Conservation (phyloP, 1,140 invertebrate genomes). For the Hyles euphorbiae region DNA sequence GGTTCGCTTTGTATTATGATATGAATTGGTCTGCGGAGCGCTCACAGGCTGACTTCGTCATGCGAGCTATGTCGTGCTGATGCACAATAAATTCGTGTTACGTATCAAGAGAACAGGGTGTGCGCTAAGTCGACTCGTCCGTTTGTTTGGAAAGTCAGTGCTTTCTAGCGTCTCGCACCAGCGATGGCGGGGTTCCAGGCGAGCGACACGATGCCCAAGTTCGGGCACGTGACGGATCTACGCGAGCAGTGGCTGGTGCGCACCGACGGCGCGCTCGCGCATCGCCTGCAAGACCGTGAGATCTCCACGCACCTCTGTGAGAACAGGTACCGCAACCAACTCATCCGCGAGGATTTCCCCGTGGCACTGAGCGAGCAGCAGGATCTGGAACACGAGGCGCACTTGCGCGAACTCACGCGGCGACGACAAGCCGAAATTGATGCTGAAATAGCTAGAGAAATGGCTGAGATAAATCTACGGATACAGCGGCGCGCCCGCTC, state of each 20-base stretch:
- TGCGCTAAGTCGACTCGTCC: neutral
- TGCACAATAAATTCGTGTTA: conserved; percentile 23
- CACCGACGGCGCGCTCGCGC: conserved; percentile 92
- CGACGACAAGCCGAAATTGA: conserved; percentile 60
- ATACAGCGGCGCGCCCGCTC: conserved; percentile 40
- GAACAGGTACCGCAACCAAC: conserved; percentile 90
- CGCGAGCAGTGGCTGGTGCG: conserved; percentile 89
- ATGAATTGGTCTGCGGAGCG: conserved; percentile 14
- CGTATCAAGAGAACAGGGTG: conserved; percentile 15
- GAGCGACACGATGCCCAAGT: conserved; percentile 67
- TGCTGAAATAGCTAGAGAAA: conserved; percentile 60
- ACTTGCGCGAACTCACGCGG: conserved; percentile 43
- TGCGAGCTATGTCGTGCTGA: conserved; percentile 21
- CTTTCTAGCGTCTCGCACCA: conserved; percentile 22
- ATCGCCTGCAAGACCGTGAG: conserved; percentile 93
- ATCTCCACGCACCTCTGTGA: conserved; percentile 88
- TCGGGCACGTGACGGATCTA: conserved; percentile 62
- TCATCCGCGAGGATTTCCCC: conserved; percentile 92
- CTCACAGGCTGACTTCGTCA: conserved; percentile 10
- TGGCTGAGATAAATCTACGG: conserved; percentile 63
- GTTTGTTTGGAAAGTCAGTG: conserved; percentile 25
- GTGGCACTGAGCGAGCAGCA: conserved; percentile 88
- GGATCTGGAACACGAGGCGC: conserved; percentile 57
- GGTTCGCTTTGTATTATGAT: conserved; percentile 21
- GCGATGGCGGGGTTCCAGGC: conserved; percentile 55